Conservation (phyloP, 2,113 vertebrate species). For the Porphyrio hochstetteri region DNA sequence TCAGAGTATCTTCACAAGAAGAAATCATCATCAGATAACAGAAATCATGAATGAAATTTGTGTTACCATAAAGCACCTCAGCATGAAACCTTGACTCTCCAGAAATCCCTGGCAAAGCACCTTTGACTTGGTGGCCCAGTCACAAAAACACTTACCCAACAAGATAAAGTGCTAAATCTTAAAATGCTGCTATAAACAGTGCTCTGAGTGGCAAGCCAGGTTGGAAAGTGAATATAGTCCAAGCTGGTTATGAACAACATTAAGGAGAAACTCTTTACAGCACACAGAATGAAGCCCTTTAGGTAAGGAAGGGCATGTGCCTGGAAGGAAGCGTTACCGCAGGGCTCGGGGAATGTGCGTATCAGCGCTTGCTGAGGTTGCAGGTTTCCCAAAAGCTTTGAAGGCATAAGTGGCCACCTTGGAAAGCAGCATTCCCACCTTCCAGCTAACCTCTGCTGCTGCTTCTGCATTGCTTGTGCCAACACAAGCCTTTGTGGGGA, state of each 20-base stretch:
- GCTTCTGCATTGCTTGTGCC: not conserved
- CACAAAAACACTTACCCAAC: not conserved
- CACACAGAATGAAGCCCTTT: not conserved
- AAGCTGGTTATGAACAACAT: not conserved
- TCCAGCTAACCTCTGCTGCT: not conserved
- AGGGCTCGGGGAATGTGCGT: not conserved
- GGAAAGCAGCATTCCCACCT: not conserved
- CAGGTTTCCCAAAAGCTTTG: not conserved
- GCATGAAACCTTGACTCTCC: not conserved
- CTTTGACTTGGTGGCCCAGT: not conserved
- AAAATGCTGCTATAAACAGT: not conserved
- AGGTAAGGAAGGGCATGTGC: not conserved
- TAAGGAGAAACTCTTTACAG: too few relatives aligned
- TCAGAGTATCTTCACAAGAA: not conserved
- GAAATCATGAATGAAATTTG: not conserved
- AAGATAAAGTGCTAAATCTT: not conserved
- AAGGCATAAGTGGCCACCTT: rapidly evolving
- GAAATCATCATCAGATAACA: not conserved
- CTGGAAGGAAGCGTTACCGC: not conserved
- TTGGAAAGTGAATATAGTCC: not conserved
- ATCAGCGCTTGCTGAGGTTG: not conserved
- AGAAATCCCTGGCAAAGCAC: not conserved
- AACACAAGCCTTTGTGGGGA: not conserved
- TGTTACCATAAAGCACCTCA: not conserved
- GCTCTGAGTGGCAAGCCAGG: not conserved